Conservation (phyloP, 2,797 vertebrate species). For the Ceyx erithaca region DNA sequence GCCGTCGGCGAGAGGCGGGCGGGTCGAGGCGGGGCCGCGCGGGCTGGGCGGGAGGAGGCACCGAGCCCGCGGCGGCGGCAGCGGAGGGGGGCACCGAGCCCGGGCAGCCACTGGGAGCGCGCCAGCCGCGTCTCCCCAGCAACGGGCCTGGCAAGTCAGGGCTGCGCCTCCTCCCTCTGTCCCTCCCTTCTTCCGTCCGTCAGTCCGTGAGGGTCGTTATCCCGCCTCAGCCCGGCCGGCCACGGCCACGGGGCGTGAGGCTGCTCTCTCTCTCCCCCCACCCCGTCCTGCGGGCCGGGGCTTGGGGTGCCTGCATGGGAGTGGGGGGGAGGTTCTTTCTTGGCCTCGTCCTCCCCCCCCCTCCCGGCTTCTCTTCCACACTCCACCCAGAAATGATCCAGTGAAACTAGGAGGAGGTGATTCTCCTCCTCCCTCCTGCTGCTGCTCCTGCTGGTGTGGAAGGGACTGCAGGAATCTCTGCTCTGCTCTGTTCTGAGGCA, state of each 20-base stretch:
- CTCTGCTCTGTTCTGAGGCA: conserved; percentile 31
- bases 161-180: not conserved
- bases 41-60: not conserved
- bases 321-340: not conserved
- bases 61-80: not conserved
- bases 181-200: not conserved
- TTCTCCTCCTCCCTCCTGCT: conserved; percentile 49
- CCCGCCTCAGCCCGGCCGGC: not conserved
- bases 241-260: not conserved
- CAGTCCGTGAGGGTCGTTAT: not conserved
- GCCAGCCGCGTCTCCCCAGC: conserved; percentile 56
- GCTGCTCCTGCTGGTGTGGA: conserved; percentile 52
- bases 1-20: not conserved
- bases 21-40: not conserved
- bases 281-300: not conserved
- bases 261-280: not conserved
- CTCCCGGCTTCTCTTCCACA: conserved; percentile 3
- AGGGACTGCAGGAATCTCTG: conserved; percentile 67
- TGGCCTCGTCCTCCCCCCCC: not conserved
- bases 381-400: conserved; percentile 74
- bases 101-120: conserved; percentile 30
- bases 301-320: not conserved
- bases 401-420: conserved; percentile 66
- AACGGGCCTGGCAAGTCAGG: conserved; percentile 54
- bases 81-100: not conserved